Evolutionary conservation across 64 coral and sea anemone species (phyloP).

Genomic region (Pachyseris speciosa): DNA sequence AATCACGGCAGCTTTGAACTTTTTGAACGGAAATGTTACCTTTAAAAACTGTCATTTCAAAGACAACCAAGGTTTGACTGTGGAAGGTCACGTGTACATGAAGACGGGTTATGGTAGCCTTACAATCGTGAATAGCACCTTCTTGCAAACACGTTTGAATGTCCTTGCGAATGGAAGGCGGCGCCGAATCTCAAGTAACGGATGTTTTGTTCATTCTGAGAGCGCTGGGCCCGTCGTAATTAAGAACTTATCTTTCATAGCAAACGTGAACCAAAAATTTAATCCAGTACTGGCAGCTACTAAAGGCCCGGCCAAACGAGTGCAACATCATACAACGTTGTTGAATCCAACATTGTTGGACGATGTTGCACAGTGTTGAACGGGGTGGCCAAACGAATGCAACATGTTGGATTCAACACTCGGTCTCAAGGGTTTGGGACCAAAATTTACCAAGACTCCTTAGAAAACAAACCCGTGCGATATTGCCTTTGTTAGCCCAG

Average conservation of each 20-base stretch:
- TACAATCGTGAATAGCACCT: slow-evolving; percentile 9
- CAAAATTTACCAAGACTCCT: too few species aligned
- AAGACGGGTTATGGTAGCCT: slow-evolving; percentile 24
- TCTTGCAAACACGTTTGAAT: not conserved
- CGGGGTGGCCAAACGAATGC: too few species aligned
- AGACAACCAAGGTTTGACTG: slow-evolving; percentile 4
- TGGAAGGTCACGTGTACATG: slow-evolving; percentile 6
- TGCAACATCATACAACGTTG: too few species aligned
- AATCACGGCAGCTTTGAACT: not conserved
- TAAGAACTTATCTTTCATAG: slow-evolving; percentile 30
- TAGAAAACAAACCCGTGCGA: too few species aligned
- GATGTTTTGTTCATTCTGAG: slow-evolving; percentile 16
- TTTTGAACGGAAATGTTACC: slow-evolving; percentile 20
- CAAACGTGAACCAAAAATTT: not conserved
- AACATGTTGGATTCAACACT: too few species aligned
- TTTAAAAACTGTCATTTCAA: slow-evolving; percentile 45
- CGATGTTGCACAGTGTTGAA: too few species aligned
- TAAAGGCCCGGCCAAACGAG: too few species aligned
- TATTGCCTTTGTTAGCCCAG: too few species aligned
- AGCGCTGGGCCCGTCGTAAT: not conserved
- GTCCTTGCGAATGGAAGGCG: not conserved
- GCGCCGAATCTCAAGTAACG: not conserved
- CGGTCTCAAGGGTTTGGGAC: too few species aligned
- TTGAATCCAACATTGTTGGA: too few species aligned
- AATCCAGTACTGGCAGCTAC: slow-evolving; percentile 5